phyloP scores from a whole-genome alignment of 2,797 vertebrate species.

The Lophius americanus region DNA sequence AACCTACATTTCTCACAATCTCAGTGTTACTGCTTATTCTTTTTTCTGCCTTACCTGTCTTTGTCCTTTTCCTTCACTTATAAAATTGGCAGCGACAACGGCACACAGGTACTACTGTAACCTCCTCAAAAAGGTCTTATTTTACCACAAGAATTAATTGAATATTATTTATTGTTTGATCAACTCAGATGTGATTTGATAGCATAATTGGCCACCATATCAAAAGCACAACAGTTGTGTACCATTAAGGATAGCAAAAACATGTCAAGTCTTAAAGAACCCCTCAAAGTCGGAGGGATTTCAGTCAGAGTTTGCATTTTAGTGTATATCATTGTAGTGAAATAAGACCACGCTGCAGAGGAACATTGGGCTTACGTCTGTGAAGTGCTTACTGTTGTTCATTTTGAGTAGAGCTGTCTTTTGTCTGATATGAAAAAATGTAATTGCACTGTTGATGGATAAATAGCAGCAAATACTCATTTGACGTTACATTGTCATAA shows the following conservation, averaged over 20 bases:
- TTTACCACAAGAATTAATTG: constrained; percentile 39
- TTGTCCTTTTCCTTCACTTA: constrained; percentile 63
- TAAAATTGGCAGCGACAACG: constrained; percentile 62
- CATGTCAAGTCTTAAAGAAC: no score
- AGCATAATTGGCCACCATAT: background rate
- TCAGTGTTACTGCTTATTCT: constrained; percentile 63
- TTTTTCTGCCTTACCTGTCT: constrained; percentile 58
- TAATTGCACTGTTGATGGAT: no score
- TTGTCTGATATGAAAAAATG: constrained; percentile 4
- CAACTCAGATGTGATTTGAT: background rate
- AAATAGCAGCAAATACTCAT: no score
- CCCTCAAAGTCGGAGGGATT: no score
- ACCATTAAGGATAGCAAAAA: background rate
- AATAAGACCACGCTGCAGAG: constrained; percentile 63
- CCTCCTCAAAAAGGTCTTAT: constrained; percentile 62
- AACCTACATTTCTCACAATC: constrained; percentile 61
- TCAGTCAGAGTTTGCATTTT: background rate
- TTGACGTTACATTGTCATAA: background rate
- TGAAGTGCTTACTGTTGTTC: constrained; percentile 17
- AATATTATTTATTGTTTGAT: background rate
- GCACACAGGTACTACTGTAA: constrained; percentile 75
- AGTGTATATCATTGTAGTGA: constrained; percentile 26
- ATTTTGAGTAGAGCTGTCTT: constrained; percentile 10
- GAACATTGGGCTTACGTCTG: constrained; percentile 47
- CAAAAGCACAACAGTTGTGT: background rate